Base-by-base conservation (phyloP, 1,140 invertebrate species). In the Acromyrmex heyeri region DNA sequence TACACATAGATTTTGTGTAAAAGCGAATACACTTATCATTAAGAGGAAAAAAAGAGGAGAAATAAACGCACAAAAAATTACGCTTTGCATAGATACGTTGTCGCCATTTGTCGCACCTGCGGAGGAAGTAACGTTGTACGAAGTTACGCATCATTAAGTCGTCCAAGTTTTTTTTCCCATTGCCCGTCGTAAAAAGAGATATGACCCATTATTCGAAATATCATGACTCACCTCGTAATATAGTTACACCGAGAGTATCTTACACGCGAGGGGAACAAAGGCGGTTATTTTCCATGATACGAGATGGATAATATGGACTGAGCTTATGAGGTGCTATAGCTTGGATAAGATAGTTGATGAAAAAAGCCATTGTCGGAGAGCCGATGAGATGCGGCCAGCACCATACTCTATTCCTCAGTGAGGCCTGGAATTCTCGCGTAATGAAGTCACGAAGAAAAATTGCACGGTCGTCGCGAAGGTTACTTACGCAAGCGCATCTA, bases 401-500 rank as follows among this genome's bases (percentile, higher is more conserved):
- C 34, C 38, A 16, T 38, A 44, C 10, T 44, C 0, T 44, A 10
- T 10, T 44, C 38, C 30, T 21, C 7, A 65, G 78, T 34, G 50
- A 12, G 67, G 44, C 16, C 55, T 10, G 55, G 18, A 61, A 83
- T 83, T 75, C 69, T 38, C 69, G 69, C 69, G 53, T 62, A 83
- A 83, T 83, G 79, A 73, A 83, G 69, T 83, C 79, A 83, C 55
- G 69, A 34, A 50, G 79, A 75, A 82, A 73, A 83, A 83, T 83
- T 75, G 69, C 79, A 27, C 67, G 67, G 44, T 53, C 34, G 24
- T 61, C 55, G 38, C 67, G 79, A 83, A 75, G 79, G 53, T 61
- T 83, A 67, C 79, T 82, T 82, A 73, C 79, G 79, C 62, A 73
- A 83, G 79, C 79, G 18, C 34, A 50, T 55, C 59, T 73, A 75